phyloP scores from a whole-genome alignment of 2,888 invertebrate species.

The Onchidella celtica region DNA sequence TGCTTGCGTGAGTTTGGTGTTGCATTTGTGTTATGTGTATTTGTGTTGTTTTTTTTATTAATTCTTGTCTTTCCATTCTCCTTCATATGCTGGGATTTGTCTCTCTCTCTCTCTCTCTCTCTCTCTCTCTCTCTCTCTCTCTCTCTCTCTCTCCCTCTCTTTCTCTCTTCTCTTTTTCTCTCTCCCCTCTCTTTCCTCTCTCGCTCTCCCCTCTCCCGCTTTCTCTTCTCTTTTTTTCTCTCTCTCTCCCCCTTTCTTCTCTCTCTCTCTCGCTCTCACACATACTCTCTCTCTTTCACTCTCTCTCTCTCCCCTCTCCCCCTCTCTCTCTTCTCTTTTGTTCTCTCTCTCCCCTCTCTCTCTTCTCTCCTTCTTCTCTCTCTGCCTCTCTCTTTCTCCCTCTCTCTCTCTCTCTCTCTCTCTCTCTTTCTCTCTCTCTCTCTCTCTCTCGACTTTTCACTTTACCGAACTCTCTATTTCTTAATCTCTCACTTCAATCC shows the following conservation, averaged over 20 bases:
- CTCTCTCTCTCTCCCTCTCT: not conserved
- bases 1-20: no score
- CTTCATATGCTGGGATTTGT: no score
- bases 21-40: no score
- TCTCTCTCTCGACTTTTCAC: not conserved
- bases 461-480: not conserved
- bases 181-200: not conserved
- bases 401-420: not conserved
- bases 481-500: not conserved
- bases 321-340: not conserved
- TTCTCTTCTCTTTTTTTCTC: not conserved
- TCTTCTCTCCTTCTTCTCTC: not conserved
- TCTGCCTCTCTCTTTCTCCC: not conserved
- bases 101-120: not conserved
- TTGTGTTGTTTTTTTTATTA: no score
- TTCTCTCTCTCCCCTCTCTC: not conserved
- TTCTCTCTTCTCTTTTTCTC: not conserved
- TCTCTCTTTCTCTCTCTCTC: not conserved
- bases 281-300: no score
- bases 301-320: not conserved
- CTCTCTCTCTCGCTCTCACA: not conserved
- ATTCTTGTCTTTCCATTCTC: no score
- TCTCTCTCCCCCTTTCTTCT: not conserved
- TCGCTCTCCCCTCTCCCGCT: not conserved
- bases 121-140: not conserved